A percentile compares a stretch with the other conserved stretches of the same genome.
Evolutionary conservation across 1,140 invertebrate genomes (phyloP).

Genomic region (Ceratina australensis): DNA sequence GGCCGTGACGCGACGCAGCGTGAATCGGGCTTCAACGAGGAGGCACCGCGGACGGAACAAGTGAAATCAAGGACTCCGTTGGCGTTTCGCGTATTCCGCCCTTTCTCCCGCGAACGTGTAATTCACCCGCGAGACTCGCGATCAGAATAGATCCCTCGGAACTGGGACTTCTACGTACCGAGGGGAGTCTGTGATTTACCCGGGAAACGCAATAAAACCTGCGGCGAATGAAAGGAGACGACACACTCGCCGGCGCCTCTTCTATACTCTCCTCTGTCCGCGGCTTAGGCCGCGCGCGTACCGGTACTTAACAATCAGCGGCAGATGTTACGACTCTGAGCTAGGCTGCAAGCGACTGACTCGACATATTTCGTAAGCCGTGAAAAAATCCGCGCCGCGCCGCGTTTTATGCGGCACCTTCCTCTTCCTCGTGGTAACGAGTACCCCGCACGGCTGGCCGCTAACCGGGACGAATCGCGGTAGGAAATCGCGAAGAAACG

Average conservation of each 20-base stretch:
- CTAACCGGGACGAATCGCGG: conserved; percentile 45
- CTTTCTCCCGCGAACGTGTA: conserved; percentile 29
- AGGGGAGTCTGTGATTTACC: conserved; percentile 43
- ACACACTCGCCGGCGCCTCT: conserved; percentile 34
- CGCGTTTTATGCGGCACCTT: conserved; percentile 58
- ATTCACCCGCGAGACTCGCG: conserved; percentile 26
- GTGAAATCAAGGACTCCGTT: conserved; percentile 16
- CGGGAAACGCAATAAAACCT: conserved; percentile 62
- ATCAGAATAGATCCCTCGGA: neutral
- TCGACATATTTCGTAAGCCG: conserved; percentile 65
- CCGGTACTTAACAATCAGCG: conserved; percentile 54
- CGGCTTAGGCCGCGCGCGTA: conserved; percentile 20
- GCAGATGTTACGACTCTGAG: conserved; percentile 68
- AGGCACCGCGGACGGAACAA: conserved; percentile 12
- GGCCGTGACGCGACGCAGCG: conserved; percentile 16
- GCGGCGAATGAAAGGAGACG: conserved; percentile 50
- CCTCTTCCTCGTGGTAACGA: conserved; percentile 65
- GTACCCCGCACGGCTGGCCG: conserved; percentile 36
- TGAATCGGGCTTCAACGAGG: conserved; percentile 15
- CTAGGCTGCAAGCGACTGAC: conserved; percentile 64
- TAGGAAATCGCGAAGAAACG: conserved; percentile 43
- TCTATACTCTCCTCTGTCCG: conserved; percentile 16
- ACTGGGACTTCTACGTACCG: neutral
- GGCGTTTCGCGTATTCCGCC: neutral
- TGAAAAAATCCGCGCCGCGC: conserved; percentile 21